These are phyloP conservation scores for Esox masquinongy DNA, from an alignment of 2,797 vertebrate species.

Conservation along the genomic window DNA sequence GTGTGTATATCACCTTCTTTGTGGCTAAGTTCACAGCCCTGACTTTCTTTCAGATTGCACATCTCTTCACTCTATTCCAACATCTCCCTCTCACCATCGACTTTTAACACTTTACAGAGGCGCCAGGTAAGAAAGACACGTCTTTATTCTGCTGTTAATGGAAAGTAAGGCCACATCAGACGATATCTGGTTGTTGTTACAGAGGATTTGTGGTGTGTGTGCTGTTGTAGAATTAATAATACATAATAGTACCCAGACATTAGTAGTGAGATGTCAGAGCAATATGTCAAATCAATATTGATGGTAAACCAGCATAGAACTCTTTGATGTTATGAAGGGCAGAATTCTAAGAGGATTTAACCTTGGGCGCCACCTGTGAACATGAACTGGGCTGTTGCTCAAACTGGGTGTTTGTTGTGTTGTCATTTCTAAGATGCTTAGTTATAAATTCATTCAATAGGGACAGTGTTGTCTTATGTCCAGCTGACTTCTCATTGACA, in stretches of 20 bases:
- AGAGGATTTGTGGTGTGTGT: neutral
- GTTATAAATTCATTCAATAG: neutral
- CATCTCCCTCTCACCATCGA: constrained; percentile 48
- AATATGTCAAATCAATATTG: neutral
- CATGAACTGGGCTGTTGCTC: neutral
- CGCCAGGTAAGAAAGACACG: constrained; percentile 62
- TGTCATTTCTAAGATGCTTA: neutral
- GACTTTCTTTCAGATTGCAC: constrained; percentile 52
- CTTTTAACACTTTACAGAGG: constrained; percentile 36
- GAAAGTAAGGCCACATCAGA: neutral
- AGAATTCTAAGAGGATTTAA: too few relatives aligned
- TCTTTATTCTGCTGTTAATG: constrained; percentile 8
- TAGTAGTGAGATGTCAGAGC: neutral
- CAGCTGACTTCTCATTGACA: neutral
- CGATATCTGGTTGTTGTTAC: constrained; percentile 1
- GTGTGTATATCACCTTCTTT: constrained; percentile 57
- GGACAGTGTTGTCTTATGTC: constrained; percentile 1
- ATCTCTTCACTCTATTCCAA: constrained; percentile 36
- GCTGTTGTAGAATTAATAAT: neutral
- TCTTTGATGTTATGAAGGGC: too few relatives aligned
- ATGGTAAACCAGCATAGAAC: neutral
- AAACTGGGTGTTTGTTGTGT: neutral
- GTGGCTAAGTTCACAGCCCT: constrained; percentile 40
- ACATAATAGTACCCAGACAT: neutral
- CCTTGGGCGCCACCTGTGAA: too few relatives aligned